Conservation (phyloP, 2,888 invertebrate genomes). For the Hirtodrosophila histrioides region DNA sequence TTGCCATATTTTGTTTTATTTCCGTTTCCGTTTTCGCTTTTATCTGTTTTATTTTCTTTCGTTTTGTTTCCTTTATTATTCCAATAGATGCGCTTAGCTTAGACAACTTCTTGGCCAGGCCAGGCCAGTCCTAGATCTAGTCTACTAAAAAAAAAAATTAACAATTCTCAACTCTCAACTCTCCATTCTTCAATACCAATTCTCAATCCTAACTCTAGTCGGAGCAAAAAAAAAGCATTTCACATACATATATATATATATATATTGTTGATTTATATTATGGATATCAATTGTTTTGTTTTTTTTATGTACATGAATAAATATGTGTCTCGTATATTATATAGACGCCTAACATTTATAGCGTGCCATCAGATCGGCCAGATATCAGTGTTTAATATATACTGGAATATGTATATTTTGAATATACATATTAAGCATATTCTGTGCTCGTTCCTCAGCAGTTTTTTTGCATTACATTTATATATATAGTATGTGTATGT, state of each 20-base stretch:
- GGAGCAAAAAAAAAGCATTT: slow-evolving; percentile 42
- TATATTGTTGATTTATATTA: neutral
- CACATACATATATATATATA: slow-evolving; percentile 27
- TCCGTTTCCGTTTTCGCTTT: neutral
- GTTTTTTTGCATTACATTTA: neutral
- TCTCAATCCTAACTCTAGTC: slow-evolving; percentile 40
- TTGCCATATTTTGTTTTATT: slow-evolving; percentile 10
- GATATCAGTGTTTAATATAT: slow-evolving; percentile 56
- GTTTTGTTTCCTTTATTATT: neutral
- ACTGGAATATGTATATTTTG: slow-evolving; percentile 54
- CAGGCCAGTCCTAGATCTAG: slow-evolving; percentile 58
- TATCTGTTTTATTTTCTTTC: neutral
- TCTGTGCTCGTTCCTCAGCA: slow-evolving; percentile 22
- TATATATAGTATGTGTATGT: neutral
- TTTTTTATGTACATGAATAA: slow-evolving; percentile 64
- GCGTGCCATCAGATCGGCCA: slow-evolving; percentile 54
- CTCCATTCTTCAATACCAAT: slow-evolving; percentile 12
- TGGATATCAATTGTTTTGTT: slow-evolving; percentile 23
- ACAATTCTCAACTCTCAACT: neutral
- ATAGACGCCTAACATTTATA: slow-evolving; percentile 46
- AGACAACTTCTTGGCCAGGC: slow-evolving; percentile 54
- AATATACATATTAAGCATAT: slow-evolving; percentile 68
- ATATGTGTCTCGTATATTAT: slow-evolving; percentile 39
- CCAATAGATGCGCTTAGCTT: slow-evolving; percentile 35
- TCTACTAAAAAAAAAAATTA: slow-evolving; percentile 36